Conservation (phyloP, 2,888 invertebrate genomes). For the Oithona nana region DNA sequence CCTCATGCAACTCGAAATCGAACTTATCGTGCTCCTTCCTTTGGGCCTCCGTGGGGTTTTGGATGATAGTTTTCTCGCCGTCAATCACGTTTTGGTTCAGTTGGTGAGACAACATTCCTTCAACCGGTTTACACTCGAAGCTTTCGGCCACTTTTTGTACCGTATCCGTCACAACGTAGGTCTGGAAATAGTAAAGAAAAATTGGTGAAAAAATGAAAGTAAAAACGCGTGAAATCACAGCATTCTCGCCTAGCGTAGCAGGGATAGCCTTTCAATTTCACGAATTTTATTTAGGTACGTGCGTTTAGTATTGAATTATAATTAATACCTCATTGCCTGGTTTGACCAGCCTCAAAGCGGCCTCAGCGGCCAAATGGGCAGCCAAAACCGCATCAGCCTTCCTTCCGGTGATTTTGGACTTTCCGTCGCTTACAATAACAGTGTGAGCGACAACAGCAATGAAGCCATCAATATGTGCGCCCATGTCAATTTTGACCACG, state of each 20-base stretch:
- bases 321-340: conserved; percentile 70
- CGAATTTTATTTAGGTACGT: too few relatives aligned
- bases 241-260: too few relatives aligned
- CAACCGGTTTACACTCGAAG: conserved; percentile 91
- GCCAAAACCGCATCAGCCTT: conserved; percentile 89
- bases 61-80: conserved; percentile 90
- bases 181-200: conserved; percentile 35
- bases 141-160: conserved; percentile 81
- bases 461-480: conserved; percentile 95
- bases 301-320: conserved; percentile 22
- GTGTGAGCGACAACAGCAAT: conserved; percentile 96
- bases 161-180: conserved; percentile 70
- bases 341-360: conserved; percentile 74
- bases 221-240: background rate
- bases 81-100: conserved; percentile 89
- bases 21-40: conserved; percentile 93
- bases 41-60: conserved; percentile 92
- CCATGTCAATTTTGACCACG: conserved; percentile 85
- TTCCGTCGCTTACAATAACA: conserved; percentile 59
- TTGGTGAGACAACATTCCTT: conserved; percentile 88
- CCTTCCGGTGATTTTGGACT: conserved; percentile 43
- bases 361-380: conserved; percentile 86
- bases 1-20: conserved; percentile 86
- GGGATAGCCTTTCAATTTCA: too few relatives aligned
- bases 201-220: background rate